Evolutionary conservation across 2,797 vertebrate genomes (phyloP).

Genomic region (Vultur gryphus): DNA sequence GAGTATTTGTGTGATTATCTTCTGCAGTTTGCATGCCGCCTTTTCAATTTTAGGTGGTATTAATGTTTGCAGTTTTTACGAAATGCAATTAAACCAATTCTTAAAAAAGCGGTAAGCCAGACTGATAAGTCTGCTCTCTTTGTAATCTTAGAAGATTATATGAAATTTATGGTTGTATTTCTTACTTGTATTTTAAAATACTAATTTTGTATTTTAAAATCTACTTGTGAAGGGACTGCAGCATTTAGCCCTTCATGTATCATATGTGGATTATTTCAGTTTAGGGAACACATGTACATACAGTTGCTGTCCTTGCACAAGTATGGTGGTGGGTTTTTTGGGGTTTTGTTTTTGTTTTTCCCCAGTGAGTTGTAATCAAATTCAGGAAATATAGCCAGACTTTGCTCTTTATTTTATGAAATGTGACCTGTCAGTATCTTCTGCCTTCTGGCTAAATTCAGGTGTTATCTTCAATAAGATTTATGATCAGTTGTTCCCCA

Average conservation of each 20-base stretch:
- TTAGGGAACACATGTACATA: background rate
- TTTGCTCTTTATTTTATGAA: background rate
- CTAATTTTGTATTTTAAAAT: background rate
- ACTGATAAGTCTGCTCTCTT: background rate
- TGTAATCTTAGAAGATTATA: background rate
- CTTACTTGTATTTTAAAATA: background rate
- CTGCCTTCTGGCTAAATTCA: background rate
- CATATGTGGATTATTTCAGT: background rate
- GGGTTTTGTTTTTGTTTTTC: background rate
- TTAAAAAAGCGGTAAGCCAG: conserved; percentile 9
- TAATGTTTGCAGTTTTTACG: background rate
- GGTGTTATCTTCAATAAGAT: background rate
- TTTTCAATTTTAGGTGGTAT: background rate
- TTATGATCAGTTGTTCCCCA: background rate
- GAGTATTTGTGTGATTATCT: background rate
- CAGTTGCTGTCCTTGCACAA: background rate
- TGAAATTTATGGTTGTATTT: background rate
- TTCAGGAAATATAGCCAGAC: background rate
- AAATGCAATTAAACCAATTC: background rate
- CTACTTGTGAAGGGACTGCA: background rate
- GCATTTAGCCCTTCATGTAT: background rate
- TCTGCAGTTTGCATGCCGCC: background rate
- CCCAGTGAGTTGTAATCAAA: background rate
- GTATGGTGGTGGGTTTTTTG: rapidly evolving
- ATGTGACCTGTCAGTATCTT: background rate